phyloP scores from a whole-genome alignment of 37 sponge, comb jelly and placozoan genomes.

The Lycopodina hypogea region DNA sequence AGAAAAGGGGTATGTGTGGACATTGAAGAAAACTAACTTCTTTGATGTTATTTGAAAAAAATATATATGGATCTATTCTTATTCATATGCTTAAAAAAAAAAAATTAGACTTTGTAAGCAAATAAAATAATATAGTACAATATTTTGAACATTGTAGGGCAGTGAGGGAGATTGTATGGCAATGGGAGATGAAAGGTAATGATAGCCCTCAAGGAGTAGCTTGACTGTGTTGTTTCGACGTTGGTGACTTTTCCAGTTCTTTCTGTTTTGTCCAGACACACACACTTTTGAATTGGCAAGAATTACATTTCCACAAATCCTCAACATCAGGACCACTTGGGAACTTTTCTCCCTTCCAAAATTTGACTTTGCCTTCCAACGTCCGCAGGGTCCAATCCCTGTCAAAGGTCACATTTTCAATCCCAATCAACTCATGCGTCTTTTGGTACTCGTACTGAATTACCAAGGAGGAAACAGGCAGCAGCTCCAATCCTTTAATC shows the following conservation, averaged over 20 bases:
- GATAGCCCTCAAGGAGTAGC: too few species aligned
- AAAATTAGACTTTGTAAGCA: too few species aligned
- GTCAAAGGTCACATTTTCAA: conserved; percentile 25
- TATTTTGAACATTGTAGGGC: too few species aligned
- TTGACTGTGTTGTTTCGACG: not conserved
- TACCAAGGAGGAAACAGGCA: conserved; percentile 26
- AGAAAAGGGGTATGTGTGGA: too few species aligned
- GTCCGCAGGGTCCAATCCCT: conserved; percentile 14
- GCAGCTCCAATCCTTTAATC: conserved; percentile 30
- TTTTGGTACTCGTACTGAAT: conserved; percentile 40
- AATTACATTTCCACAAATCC: conserved; percentile 46
- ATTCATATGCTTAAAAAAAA: too few species aligned
- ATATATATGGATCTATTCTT: too few species aligned
- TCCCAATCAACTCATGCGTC: conserved; percentile 24
- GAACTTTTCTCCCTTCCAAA: conserved; percentile 29
- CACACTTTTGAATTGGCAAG: conserved; percentile 46
- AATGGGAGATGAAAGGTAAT: too few species aligned
- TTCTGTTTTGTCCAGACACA: conserved; percentile 43
- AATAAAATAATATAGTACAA: too few species aligned
- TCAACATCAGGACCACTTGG: conserved; percentile 45
- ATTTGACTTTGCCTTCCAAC: conserved; percentile 14
- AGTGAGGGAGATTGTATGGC: too few species aligned
- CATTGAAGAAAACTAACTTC: too few species aligned
- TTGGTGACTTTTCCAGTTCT: conserved; percentile 23
- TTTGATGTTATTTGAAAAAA: too few species aligned